phyloP scores from a whole-genome alignment of 92 coral and sea anemone species.

The Phenganax stokvisi region DNA sequence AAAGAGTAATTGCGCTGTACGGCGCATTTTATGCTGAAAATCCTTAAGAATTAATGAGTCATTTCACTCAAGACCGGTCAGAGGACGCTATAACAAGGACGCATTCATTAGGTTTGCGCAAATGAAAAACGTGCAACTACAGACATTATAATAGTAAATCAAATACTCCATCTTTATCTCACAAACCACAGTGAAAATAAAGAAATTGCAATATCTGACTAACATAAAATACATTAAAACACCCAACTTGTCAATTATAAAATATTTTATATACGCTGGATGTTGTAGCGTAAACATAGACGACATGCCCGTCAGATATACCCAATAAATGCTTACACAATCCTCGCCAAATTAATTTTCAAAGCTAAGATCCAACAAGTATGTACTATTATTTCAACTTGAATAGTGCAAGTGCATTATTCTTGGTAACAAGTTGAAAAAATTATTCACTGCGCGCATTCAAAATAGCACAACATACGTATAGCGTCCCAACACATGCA shows the following conservation, averaged over 20 bases:
- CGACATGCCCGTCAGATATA: not conserved
- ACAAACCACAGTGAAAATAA: slow-evolving; percentile 6
- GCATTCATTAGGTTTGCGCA: slow-evolving; percentile 25
- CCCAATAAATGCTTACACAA: not conserved
- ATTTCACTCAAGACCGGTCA: not conserved
- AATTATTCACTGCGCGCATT: not conserved
- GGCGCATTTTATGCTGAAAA: not conserved
- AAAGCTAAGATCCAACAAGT: not conserved
- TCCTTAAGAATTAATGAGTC: not conserved
- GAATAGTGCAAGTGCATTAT: not conserved
- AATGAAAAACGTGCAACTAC: not conserved
- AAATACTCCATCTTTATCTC: not conserved
- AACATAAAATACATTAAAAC: not conserved
- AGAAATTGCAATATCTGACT: slow-evolving; percentile 2
- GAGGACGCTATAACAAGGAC: slow-evolving; percentile 27
- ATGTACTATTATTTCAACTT: not conserved
- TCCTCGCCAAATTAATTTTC: not conserved
- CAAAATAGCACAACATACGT: not conserved
- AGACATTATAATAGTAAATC: not conserved
- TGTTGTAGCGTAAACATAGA: too few relatives aligned
- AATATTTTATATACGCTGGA: not conserved
- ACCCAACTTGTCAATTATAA: not conserved
- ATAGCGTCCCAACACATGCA: not conserved
- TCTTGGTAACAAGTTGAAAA: not conserved
- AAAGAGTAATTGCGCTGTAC: not conserved